Percentiles rank a stretch among this genome's conserved stretches.
phyloP scores from a whole-genome alignment of 2,888 invertebrate genomes.

The Carpatolechia fugitivella region DNA sequence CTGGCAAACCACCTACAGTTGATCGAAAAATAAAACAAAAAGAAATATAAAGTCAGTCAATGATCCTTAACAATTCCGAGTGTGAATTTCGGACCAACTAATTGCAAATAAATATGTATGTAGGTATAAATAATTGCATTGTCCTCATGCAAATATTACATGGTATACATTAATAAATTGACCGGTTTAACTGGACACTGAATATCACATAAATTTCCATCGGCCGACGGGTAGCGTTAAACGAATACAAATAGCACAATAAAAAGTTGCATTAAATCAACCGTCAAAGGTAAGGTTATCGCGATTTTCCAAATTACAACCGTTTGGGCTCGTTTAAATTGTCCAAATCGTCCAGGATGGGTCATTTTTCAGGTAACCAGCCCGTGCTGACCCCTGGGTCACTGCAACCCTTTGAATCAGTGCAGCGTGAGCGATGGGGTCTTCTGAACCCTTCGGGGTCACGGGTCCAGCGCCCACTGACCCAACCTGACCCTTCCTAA shows the following conservation, averaged over 20 bases:
- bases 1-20: background rate
- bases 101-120: background rate
- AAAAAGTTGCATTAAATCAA: conserved; percentile 44
- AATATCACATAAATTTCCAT: background rate
- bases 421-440: conserved; percentile 78
- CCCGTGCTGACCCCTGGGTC: conserved; percentile 71
- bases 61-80: too few species aligned
- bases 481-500: conserved; percentile 69
- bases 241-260: conserved; percentile 46
- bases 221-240: conserved; percentile 24
- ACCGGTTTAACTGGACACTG: background rate
- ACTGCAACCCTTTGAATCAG: conserved; percentile 72
- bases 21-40: background rate
- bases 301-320: conserved; percentile 62
- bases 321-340: conserved; percentile 75
- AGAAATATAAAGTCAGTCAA: too few species aligned
- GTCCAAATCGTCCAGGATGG: conserved; percentile 33
- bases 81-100: too few species aligned
- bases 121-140: background rate
- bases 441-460: conserved; percentile 70
- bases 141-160: background rate
- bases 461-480: conserved; percentile 54
- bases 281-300: conserved; percentile 61
- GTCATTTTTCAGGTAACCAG: conserved; percentile 57
- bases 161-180: background rate